These are phyloP conservation scores for Scelioninae gen. 2 DNA, from an alignment of 2,888 invertebrate genomes.

Conservation along the genomic window DNA sequence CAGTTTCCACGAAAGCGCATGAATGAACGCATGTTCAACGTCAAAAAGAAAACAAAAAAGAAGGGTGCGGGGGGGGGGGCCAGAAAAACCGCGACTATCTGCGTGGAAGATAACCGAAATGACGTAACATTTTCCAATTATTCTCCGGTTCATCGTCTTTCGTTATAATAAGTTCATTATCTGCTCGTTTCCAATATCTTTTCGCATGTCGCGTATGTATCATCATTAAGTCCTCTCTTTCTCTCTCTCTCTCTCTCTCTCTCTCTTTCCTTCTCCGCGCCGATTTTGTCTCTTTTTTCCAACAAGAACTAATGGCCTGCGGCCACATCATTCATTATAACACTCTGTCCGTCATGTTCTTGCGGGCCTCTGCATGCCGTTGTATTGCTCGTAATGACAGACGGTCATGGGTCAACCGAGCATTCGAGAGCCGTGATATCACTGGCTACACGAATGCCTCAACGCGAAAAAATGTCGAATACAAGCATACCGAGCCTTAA, in stretches of 20 bases:
- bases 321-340: slow-evolving; percentile 69
- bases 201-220: slow-evolving; percentile 45
- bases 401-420: slow-evolving; percentile 68
- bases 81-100: too few relatives aligned
- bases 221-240: slow-evolving; percentile 51
- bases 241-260: slow-evolving; percentile 43
- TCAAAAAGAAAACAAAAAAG: slow-evolving; percentile 12
- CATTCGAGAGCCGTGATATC: slow-evolving; percentile 62
- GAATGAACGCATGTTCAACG: slow-evolving; percentile 46
- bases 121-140: slow-evolving; percentile 59
- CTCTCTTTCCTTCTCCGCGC: slow-evolving; percentile 32
- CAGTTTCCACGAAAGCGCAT: slow-evolving; percentile 44
- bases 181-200: slow-evolving; percentile 55
- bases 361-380: slow-evolving; percentile 59
- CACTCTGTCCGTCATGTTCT: slow-evolving; percentile 66
- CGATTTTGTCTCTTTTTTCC: slow-evolving; percentile 51
- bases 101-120: slow-evolving; percentile 29
- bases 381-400: slow-evolving; percentile 65
- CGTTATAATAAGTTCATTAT: slow-evolving; percentile 60
- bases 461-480: slow-evolving; percentile 44
- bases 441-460: slow-evolving; percentile 52
- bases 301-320: slow-evolving; percentile 59
- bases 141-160: slow-evolving; percentile 59
- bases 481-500: slow-evolving; percentile 40
- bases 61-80: too few relatives aligned